Base-by-base conservation (phyloP, 1,140 invertebrate genomes). In the Sitophilus oryzae region DNA sequence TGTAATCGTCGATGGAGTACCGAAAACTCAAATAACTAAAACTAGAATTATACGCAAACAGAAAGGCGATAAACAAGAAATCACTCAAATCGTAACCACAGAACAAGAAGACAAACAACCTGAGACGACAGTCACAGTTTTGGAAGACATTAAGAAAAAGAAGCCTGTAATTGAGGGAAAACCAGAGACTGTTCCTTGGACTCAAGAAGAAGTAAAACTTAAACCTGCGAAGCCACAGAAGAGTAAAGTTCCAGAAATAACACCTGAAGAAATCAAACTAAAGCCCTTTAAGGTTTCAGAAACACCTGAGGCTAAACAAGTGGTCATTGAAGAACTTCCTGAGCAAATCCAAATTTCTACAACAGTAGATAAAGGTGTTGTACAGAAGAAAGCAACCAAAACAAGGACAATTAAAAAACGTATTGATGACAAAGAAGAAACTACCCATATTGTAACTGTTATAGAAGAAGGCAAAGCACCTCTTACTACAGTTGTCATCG, bases 351-450 rank as follows among this genome's bases (percentile, higher is more conserved):
- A 71, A 58, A 66, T 71, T 0, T 65, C 64, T 30, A 40, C 38
- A 8, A 40, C 14, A 15, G 14, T 37, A 23, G 52, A 45, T 25
- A 20, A 19, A 42, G 73, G 73, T 1, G 66, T 67, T 34, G 66
- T 68, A 0, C 70, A 70, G 52, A 71, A 68, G 19, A 66, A 56
- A 42, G 53, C 59, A n/a, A 65, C 55, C 0, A 66, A 59, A 43
- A 66, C 65, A 58, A 30, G 38, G 68, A 71, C 11, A 52, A 70
- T 70, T 36, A 76, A 71, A 11, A 75, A 73, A 48, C 66, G 66
- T 3, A 70, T 70, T 23, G 75, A 72, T n/a, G 62, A 65, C 9
- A 73, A 71, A 54, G 58, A 64, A 52, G 58, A 65, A 57, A 60
- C 63, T 1, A 66, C 64, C 5, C 61, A 67, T 51, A 65, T 60